Percentiles rank a stretch among this genome's conserved stretches.
These are phyloP conservation scores for Trematomus bernacchii DNA, from an alignment of 2,797 vertebrate species.

Conservation along the genomic window DNA sequence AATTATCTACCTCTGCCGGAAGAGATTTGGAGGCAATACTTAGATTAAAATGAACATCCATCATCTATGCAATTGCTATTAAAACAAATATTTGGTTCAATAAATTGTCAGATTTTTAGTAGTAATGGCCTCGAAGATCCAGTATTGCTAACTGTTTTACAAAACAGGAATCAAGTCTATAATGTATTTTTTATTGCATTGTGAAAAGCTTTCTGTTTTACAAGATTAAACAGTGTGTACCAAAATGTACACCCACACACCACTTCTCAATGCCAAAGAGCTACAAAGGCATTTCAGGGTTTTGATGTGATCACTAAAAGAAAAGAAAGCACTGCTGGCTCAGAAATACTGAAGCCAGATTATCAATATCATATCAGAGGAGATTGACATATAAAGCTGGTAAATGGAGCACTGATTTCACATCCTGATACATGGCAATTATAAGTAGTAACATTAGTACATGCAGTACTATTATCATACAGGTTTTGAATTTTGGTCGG, in stretches of 20 bases:
- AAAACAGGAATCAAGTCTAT: constrained; percentile 1
- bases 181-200: constrained; percentile 1
- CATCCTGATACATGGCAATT: background rate
- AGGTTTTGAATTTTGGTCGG: constrained; percentile 6
- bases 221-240: background rate
- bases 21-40: constrained; percentile 11
- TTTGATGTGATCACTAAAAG: background rate
- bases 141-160: background rate
- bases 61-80: too few relatives aligned
- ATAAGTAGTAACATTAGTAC: background rate
- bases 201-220: constrained; percentile 4
- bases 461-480: too few relatives aligned
- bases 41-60: constrained; percentile 23
- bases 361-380: background rate
- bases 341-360: background rate
- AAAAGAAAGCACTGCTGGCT: background rate
- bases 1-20: background rate
- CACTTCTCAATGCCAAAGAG: background rate
- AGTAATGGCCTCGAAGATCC: background rate
- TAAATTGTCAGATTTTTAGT: background rate
- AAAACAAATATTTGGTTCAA: background rate
- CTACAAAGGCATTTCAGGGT: background rate
- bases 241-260: background rate
- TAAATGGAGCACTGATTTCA: background rate
- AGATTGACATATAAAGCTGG: background rate